phyloP scores from a whole-genome alignment of 2,797 vertebrate genomes.

The Setipinna tenuifilis region DNA sequence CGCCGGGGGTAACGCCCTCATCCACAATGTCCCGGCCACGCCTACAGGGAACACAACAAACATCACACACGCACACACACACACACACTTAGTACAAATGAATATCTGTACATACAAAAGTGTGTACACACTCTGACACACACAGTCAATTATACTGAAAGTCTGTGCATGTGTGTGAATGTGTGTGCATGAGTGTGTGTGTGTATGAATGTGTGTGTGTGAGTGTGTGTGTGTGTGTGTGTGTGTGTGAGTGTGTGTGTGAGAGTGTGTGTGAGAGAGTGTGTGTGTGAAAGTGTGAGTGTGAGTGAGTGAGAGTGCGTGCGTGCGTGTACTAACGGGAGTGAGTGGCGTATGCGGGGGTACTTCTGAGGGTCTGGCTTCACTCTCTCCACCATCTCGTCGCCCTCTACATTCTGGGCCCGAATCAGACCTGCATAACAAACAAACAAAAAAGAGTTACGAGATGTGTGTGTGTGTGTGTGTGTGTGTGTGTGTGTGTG shows the following conservation, averaged over 20 bases:
- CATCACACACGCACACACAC: not conserved
- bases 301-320: not conserved
- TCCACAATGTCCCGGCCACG: constrained; percentile 83
- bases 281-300: not conserved
- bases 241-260: constrained; percentile 17
- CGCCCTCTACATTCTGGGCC: not conserved
- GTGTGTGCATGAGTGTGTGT: too few species aligned
- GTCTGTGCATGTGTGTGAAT: too few species aligned
- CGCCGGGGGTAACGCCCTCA: constrained; percentile 85
- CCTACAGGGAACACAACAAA: constrained; percentile 62
- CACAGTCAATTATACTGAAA: too few species aligned
- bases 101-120: constrained; percentile 24
- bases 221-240: not conserved
- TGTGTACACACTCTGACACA: too few species aligned
- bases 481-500: not conserved
- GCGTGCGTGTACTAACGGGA: not conserved
- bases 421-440: constrained; percentile 42
- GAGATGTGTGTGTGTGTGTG: not conserved
- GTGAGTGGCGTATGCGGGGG: not conserved
- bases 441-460: not conserved
- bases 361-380: constrained; percentile 13
- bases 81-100: not conserved
- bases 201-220: too few species aligned
- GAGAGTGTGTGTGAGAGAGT: not conserved
- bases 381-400: constrained; percentile 10